Evolutionary conservation across 2,113 vertebrate genomes (phyloP), one percentile per base, ranked within the genome.

Genomic region (Platycercus adscitus): DNA sequence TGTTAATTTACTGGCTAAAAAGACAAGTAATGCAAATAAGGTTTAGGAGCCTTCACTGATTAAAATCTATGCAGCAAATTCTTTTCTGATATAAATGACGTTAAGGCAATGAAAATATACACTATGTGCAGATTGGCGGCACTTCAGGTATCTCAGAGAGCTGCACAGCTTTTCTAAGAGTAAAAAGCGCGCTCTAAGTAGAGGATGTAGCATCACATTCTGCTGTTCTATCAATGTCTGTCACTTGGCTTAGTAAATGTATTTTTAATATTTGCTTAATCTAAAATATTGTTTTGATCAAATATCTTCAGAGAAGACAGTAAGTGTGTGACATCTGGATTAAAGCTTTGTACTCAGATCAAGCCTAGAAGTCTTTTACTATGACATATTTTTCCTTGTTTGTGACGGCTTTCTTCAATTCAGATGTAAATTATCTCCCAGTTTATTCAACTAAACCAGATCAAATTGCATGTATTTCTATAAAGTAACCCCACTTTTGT

Each of bases 391-490:
- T 96, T 96, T 95, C 84, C 92, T 90, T 94, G 80, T 81, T 95
- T 92, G 63, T 83, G 91, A 79, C 1, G 7, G 71, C 68, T 90
- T 93, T 91, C 76, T 79, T 83, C 89, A 95, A 91, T 94, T 93
- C 86, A 95, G 46, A 97, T 95, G 95, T 95, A 97, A 96, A 94
- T 95, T 70, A 80, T 80, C 79, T 84, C 43, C 69, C 85, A 64
- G 92, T 91, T 86, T 88, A 88, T 96, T 95, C 95, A 95, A 28
- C 86, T 91, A 96, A 94, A 82, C 56, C 86, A 41, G 46, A 92
- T 96, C 90, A 83, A 92, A 96, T 91, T 95, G 93, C 91, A 76
- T 93, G 50, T 85, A 69, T 91, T 86, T 87, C 95, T 95, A 13
- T 81, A 90, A 96, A 84, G 80, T 93, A 92, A 43, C 77, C 81